A percentile compares a stretch with the other conserved stretches of the same genome.
phyloP scores from a whole-genome alignment of 2,888 invertebrate genomes.

The Chaitophorus viminalis region DNA sequence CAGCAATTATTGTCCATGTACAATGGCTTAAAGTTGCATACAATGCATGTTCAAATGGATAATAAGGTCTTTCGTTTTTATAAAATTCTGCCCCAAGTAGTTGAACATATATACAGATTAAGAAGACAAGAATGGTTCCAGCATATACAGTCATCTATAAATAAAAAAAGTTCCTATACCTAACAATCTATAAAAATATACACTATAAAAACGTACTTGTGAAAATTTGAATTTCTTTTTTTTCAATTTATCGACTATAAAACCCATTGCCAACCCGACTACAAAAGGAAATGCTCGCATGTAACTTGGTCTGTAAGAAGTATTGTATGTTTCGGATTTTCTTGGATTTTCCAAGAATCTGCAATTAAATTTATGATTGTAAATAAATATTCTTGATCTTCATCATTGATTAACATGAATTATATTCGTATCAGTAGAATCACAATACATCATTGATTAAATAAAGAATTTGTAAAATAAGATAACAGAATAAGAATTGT shows the following conservation, averaged over 20 bases:
- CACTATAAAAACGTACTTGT: background rate
- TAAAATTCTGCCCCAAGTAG: constrained; percentile 32
- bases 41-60: constrained; percentile 35
- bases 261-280: background rate
- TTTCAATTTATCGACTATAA: background rate
- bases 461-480: too few relatives aligned
- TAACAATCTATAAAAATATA: too few relatives aligned
- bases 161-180: too few relatives aligned
- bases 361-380: background rate
- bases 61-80: background rate
- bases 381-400: too few relatives aligned
- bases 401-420: too few relatives aligned
- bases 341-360: constrained; percentile 31
- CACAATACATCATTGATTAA: too few relatives aligned
- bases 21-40: constrained; percentile 19
- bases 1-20: background rate
- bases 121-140: background rate
- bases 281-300: constrained; percentile 16
- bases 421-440: too few relatives aligned
- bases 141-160: background rate
- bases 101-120: background rate
- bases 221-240: constrained; percentile 23
- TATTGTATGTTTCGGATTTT: background rate
- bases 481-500: too few relatives aligned
- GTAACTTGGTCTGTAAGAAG: constrained; percentile 19